Percentiles rank a stretch among this genome's conserved stretches.
phyloP scores from a whole-genome alignment of 35 echinoderm and acorn worm species.

The Apostichopus parvimensis region DNA sequence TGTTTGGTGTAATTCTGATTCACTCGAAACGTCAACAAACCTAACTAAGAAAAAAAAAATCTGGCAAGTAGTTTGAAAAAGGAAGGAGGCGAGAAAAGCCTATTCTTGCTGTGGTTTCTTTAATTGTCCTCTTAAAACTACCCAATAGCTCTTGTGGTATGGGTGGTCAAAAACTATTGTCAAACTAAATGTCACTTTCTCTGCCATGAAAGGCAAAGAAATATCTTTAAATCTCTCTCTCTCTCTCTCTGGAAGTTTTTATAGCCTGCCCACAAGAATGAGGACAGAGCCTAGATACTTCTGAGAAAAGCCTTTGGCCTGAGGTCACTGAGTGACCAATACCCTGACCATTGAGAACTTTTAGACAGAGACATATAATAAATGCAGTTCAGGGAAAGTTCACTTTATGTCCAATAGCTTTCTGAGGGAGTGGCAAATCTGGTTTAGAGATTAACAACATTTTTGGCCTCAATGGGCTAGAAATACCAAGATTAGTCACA shows the following conservation, averaged over 20 bases:
- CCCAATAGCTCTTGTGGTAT: not conserved
- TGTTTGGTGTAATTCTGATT: too few species aligned
- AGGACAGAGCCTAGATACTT: not conserved
- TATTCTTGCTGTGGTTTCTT: not conserved
- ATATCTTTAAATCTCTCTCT: not conserved
- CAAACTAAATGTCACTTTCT: not conserved
- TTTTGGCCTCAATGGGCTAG: too few species aligned
- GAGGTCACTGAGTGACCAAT: not conserved
- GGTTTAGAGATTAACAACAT: too few species aligned
- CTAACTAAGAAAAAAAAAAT: too few species aligned
- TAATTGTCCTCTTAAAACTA: not conserved
- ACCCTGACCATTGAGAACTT: not conserved
- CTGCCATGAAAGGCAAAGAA: not conserved
- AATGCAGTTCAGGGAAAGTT: not conserved
- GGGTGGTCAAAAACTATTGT: conserved; percentile 24
- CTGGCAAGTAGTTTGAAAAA: too few species aligned
- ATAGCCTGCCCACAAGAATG: not conserved
- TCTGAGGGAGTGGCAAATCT: too few species aligned
- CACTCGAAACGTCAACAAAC: too few species aligned
- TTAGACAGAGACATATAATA: not conserved
- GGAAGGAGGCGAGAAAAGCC: too few species aligned
- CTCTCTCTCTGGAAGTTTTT: not conserved
- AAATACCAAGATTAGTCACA: too few species aligned
- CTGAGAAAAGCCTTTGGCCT: not conserved
- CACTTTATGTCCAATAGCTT: not conserved